A percentile compares a stretch with the other conserved stretches of the same genome.
Evolutionary conservation across 1,140 invertebrate species (phyloP).

Genomic region (Gyrodactylus salaris): DNA sequence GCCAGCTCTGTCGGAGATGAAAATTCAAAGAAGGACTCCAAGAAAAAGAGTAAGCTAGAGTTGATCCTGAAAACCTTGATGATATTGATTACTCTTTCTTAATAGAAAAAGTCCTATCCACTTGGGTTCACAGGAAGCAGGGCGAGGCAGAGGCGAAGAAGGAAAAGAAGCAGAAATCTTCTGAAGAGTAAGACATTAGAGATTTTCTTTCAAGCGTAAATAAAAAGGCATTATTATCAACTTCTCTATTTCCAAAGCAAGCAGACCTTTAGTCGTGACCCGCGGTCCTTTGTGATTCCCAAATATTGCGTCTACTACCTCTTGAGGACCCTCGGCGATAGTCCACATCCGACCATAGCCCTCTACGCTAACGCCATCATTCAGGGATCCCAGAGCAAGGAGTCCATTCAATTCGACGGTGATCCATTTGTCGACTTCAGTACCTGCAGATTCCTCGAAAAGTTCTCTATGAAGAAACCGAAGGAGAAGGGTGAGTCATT

Average conservation of each 20-base stretch:
- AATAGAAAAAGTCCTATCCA: neutral
- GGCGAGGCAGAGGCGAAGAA: neutral
- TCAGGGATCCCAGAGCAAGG: neutral
- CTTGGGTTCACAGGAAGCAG: neutral
- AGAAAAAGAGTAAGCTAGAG: neutral
- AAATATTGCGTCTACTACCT: neutral
- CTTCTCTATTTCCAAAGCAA: too few species aligned
- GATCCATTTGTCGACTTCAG: neutral
- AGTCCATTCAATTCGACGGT: neutral
- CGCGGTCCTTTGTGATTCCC: neutral
- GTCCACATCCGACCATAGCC: neutral
- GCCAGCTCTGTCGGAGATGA: neutral
- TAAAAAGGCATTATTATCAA: too few species aligned
- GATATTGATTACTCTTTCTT: neutral
- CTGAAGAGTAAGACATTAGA: neutral
- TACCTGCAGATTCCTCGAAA: neutral
- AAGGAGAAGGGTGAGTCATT: neutral
- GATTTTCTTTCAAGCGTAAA: too few species aligned
- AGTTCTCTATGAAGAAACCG: neutral
- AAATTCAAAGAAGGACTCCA: neutral
- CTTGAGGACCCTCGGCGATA: neutral
- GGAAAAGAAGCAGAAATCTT: too few species aligned
- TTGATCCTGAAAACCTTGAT: too few species aligned
- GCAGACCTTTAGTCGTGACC: neutral
- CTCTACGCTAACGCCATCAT: neutral